A percentile compares a stretch with the other conserved stretches of the same genome.
These are phyloP conservation scores for Melitaea cinxia DNA, from an alignment of 1,140 invertebrate genomes.

Conservation along the genomic window DNA sequence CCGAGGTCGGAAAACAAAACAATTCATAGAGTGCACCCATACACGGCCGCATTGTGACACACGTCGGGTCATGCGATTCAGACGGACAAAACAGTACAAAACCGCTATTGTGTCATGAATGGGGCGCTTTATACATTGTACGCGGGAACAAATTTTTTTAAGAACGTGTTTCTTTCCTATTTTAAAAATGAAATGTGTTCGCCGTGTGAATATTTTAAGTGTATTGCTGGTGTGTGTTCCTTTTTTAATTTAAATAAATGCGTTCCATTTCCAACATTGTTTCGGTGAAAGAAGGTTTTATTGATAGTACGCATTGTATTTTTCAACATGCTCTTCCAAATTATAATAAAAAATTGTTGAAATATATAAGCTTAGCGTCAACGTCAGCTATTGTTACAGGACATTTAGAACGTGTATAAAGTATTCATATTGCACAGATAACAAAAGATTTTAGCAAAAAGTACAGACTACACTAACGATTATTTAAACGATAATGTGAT, in stretches of 20 bases:
- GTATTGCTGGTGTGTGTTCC: slow-evolving; percentile 70
- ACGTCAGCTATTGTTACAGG: neutral
- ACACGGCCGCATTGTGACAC: slow-evolving; percentile 70
- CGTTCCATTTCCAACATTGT: slow-evolving; percentile 49
- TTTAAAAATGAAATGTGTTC: slow-evolving; percentile 67
- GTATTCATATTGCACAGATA: slow-evolving; percentile 3
- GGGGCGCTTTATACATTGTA: slow-evolving; percentile 64
- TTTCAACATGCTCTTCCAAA: slow-evolving; percentile 23
- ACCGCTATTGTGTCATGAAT: slow-evolving; percentile 72
- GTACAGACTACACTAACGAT: neutral
- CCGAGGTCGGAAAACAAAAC: slow-evolving; percentile 65
- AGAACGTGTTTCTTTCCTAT: slow-evolving; percentile 69
- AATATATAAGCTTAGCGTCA: neutral
- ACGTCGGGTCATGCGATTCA: slow-evolving; percentile 65
- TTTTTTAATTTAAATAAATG: slow-evolving; percentile 73
- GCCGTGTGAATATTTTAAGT: slow-evolving; percentile 75
- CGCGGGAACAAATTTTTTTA: slow-evolving; percentile 71
- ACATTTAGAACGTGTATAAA: neutral
- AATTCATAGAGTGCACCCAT: slow-evolving; percentile 74
- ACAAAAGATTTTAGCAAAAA: slow-evolving; percentile 1
- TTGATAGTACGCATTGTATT: slow-evolving; percentile 35
- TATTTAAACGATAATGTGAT: slow-evolving; percentile 1
- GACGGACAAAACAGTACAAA: slow-evolving; percentile 58
- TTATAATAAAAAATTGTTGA: slow-evolving; percentile 1
- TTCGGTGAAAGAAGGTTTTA: slow-evolving; percentile 46